Conservation (phyloP, 1,140 invertebrate genomes). For the Brachionus sp. region DNA sequence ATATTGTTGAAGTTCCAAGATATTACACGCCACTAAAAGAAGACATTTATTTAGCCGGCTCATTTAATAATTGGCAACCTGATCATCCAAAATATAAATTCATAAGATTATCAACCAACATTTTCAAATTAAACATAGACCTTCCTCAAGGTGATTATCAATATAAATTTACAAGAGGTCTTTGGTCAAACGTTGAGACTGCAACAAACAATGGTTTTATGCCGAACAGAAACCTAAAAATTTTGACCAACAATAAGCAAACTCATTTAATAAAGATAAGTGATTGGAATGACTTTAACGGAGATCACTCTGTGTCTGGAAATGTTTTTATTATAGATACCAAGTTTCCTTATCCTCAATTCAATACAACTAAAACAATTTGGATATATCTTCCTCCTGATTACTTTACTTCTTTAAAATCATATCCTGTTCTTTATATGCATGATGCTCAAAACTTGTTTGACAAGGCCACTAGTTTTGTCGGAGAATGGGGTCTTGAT, state of each 20-base stretch:
- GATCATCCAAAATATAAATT: conserved; percentile 25
- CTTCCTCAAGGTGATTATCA: neutral
- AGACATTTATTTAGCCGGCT: conserved; percentile 14
- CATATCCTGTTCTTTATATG: conserved; percentile 38
- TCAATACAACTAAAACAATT: conserved; percentile 8
- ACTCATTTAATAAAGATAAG: conserved; percentile 30
- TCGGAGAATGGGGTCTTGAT: conserved; percentile 38
- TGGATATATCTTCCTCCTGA: conserved; percentile 41
- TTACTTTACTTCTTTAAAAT: conserved; percentile 19
- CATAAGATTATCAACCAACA: neutral
- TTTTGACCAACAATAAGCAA: neutral
- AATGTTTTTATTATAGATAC: conserved; percentile 43
- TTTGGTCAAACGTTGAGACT: conserved; percentile 7
- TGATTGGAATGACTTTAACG: conserved; percentile 18
- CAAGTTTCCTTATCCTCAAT: conserved; percentile 23
- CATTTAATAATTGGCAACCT: conserved; percentile 35
- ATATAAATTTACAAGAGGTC: conserved; percentile 37
- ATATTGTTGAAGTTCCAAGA: conserved; percentile 1
- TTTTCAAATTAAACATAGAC: neutral
- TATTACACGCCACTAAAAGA: conserved; percentile 44
- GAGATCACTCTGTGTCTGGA: neutral
- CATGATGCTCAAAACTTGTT: conserved; percentile 45
- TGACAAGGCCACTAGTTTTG: conserved; percentile 17
- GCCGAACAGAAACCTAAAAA: neutral
- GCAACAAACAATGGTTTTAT: neutral